A percentile compares a stretch with the other conserved stretches of the same genome.
Conservation (phyloP, 2,797 vertebrate genomes). For the Cottoperca gobio region DNA sequence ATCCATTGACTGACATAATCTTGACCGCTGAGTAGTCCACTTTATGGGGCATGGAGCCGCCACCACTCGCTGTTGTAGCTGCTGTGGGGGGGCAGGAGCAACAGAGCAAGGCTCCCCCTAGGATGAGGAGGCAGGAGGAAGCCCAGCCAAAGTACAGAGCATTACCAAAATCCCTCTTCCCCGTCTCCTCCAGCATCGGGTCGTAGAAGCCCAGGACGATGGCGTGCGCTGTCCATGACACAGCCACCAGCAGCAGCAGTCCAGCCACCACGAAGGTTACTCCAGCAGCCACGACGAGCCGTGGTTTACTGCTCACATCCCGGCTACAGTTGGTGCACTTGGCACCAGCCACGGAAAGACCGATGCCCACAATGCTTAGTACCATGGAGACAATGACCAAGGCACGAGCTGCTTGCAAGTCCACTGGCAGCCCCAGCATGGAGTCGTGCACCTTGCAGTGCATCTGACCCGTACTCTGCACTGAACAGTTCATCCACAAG, state of each 20-base stretch:
- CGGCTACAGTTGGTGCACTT: slow-evolving; percentile 87
- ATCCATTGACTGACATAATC: slow-evolving; percentile 71
- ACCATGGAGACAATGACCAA: slow-evolving; percentile 83
- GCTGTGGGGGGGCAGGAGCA: slow-evolving; percentile 79
- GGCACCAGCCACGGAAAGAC: slow-evolving; percentile 83
- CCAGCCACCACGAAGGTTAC: slow-evolving; percentile 77
- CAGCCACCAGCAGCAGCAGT: slow-evolving; percentile 82
- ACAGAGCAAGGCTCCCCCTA: slow-evolving; percentile 84
- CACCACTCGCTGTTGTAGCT: slow-evolving; percentile 10
- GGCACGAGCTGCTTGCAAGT: slow-evolving; percentile 85
- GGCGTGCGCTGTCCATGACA: slow-evolving; percentile 86
- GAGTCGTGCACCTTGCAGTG: slow-evolving; percentile 88
- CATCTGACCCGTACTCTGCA: slow-evolving; percentile 90
- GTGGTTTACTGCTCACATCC: slow-evolving; percentile 80
- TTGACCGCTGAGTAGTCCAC: slow-evolving; percentile 79
- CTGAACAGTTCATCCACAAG: slow-evolving; percentile 89
- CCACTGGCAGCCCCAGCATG: slow-evolving; percentile 83
- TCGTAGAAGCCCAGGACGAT: slow-evolving; percentile 85
- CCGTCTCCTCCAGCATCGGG: slow-evolving; percentile 85
- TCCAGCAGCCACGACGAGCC: slow-evolving; percentile 78
- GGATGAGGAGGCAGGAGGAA: slow-evolving; percentile 84
- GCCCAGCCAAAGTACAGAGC: slow-evolving; percentile 89
- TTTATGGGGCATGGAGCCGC: slow-evolving; percentile 40
- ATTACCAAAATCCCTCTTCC: slow-evolving; percentile 88
- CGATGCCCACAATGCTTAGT: slow-evolving; percentile 78